Conservation (phyloP, 2,113 vertebrate genomes). For the Clinocottus analis region DNA sequence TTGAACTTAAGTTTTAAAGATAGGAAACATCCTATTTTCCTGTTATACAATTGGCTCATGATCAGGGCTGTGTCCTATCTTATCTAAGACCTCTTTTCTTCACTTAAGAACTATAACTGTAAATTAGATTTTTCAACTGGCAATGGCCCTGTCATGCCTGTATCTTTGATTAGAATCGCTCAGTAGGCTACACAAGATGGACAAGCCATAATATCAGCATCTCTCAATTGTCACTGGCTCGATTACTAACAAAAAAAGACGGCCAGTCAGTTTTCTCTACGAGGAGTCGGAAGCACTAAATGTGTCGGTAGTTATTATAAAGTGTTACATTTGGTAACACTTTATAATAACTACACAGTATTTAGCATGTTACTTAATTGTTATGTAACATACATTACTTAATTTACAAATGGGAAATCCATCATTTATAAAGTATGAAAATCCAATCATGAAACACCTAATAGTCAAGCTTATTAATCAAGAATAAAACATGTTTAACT, state of each 20-base stretch:
- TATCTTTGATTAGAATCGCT: neutral
- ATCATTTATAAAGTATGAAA: no score
- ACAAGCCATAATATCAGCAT: neutral
- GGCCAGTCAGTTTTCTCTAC: neutral
- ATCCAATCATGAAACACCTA: no score
- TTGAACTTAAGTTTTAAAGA: neutral
- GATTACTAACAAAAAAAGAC: neutral
- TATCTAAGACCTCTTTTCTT: neutral
- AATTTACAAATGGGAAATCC: no score
- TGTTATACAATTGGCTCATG: neutral
- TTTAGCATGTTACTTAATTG: no score
- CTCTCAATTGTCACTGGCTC: neutral
- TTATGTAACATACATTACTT: no score
- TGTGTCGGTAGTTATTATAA: no score
- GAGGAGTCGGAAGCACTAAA: neutral
- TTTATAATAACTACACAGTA: no score
- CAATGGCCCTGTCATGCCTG: neutral
- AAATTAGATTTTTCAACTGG: neutral
- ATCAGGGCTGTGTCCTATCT: neutral
- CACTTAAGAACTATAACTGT: neutral
- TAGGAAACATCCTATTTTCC: neutral
- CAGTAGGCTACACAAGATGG: neutral
- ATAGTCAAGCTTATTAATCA: no score
- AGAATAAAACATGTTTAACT: no score
- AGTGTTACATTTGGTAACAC: no score